These are phyloP conservation scores for Calonectris borealis DNA, from an alignment of 2,113 vertebrate genomes.

Conservation along the genomic window DNA sequence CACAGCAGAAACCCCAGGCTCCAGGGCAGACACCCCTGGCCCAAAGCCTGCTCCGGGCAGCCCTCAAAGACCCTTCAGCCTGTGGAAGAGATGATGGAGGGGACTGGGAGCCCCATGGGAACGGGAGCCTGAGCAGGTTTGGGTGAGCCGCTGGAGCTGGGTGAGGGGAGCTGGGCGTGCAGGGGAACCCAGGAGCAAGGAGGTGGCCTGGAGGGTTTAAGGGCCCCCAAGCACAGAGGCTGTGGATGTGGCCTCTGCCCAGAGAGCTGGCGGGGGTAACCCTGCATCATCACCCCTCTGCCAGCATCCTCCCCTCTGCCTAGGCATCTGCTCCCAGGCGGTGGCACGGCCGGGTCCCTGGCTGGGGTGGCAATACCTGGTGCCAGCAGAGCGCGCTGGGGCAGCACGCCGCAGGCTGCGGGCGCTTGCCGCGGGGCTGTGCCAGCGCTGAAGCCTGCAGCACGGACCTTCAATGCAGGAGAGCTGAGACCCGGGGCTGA, in stretches of 20 bases:
- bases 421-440: background rate
- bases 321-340: background rate
- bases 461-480: too few relatives aligned
- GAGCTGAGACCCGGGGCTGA: background rate
- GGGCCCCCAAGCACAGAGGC: background rate
- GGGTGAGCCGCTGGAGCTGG: too few relatives aligned
- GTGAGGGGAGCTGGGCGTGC: accelerated
- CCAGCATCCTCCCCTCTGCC: background rate
- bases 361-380: background rate
- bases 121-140: too few relatives aligned
- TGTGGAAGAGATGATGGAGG: background rate
- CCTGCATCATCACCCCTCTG: background rate
- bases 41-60: background rate
- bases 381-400: background rate
- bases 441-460: background rate
- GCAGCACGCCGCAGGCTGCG: background rate
- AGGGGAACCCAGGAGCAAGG: background rate
- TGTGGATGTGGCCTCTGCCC: background rate
- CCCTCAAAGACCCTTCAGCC: background rate
- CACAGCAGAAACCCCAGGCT: too few relatives aligned
- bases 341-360: background rate
- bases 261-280: too few relatives aligned
- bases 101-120: accelerated
- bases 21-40: too few relatives aligned
- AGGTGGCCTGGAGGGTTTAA: accelerated